Base-by-base conservation (phyloP, 1,140 invertebrate genomes). In the Heliconius nattereri region DNA sequence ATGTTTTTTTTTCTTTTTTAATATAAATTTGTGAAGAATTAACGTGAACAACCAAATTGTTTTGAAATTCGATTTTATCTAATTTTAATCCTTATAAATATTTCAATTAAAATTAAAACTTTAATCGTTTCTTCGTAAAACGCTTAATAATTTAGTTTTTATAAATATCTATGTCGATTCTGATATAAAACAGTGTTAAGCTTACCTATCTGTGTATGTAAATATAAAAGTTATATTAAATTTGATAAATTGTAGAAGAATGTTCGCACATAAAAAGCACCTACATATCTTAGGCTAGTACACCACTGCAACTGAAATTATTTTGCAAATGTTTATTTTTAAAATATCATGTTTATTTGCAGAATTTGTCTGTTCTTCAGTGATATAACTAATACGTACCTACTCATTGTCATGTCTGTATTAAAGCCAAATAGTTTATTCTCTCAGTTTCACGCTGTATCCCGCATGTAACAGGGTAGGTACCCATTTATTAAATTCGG, bases 221-320 rank as follows among this genome's bases (percentile, higher is more conserved):
- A 66, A 66, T 83, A 85, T 83, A 85, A 87, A 83, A 80, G 78
- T 49, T 79, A 82, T 83, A 78, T 84, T 86, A 85, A 85, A 85
- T 85, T 84, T 85, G 86, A 86, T 87, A 85, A 85, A 87, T 85
- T 78, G 75, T 80, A 57, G 74, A 87, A 86, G 86, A 88, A 86
- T 84, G 79, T 85, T 75, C 80, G 79, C 84, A 82, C 79, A 80
- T 79, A 85, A 83, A 78, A 80, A 71, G 70, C 6, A 6, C 60
- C 26, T 66, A 66, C 13, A 29, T 66, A 66, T 26, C 26, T 66
- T 66, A 66, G 60, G 60, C 13, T 29, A 29, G 60, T 29, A 66
- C 60, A 66, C 60, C 60, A 66, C 60, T 66, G 60, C 9, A 26
- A 66, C 60, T 29, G 23, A 5, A 29, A 9, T 75, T 73, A 26